Conservation (phyloP, 2,113 vertebrate species). For the Calidris pygmaea region DNA sequence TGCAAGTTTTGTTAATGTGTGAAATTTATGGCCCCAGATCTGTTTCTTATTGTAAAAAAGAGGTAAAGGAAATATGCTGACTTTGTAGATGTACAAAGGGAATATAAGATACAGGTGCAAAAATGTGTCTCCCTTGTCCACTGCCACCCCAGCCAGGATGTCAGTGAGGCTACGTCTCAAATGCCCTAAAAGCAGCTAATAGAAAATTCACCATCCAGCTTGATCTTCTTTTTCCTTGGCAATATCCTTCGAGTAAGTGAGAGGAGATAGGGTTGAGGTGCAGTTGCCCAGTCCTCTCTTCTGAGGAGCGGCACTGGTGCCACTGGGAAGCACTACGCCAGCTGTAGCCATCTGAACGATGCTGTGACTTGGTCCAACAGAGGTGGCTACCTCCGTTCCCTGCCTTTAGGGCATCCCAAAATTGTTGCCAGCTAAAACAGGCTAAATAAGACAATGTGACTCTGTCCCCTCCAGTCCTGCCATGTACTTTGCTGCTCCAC, state of each 20-base stretch:
- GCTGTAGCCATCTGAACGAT: not conserved
- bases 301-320: not conserved
- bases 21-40: not conserved
- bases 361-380: not conserved
- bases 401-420: not conserved
- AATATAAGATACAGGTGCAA: not conserved
- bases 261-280: not conserved
- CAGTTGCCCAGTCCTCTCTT: not conserved
- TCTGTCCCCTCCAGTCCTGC: not conserved
- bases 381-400: not conserved
- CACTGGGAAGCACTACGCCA: not conserved
- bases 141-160: not conserved
- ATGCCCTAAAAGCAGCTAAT: not conserved
- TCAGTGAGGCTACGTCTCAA: not conserved
- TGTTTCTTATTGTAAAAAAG: not conserved
- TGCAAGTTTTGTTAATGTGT: not conserved
- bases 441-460: not conserved
- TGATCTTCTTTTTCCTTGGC: not conserved
- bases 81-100: not conserved
- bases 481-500: not conserved
- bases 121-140: not conserved
- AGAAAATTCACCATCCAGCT: not conserved
- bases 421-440: not conserved
- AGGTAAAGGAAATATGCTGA: not conserved
- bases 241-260: not conserved